Conservation (phyloP, 2,888 invertebrate species). For the Tipula unca region DNA sequence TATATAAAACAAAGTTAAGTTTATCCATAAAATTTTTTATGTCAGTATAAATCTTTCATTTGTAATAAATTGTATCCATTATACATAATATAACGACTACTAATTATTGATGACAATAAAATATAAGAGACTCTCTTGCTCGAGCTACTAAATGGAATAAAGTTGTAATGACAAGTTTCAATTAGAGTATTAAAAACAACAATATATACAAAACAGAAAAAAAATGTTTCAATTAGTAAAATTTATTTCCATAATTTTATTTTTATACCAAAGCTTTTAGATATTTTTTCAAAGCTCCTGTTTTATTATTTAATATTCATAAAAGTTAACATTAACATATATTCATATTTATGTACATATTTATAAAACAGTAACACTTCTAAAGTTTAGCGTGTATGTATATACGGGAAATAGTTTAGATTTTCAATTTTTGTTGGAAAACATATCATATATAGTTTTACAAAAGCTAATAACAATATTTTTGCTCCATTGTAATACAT, state of each 20-base stretch:
- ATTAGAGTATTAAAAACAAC: background rate
- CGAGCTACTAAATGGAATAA: background rate
- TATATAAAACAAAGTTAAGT: too few relatives aligned
- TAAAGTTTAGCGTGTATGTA: background rate
- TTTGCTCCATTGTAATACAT: background rate
- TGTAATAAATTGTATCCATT: too few relatives aligned
- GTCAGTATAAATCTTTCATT: too few relatives aligned
- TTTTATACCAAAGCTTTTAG: background rate
- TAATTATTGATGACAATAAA: too few relatives aligned
- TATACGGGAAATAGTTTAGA: background rate
- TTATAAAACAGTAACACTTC: background rate
- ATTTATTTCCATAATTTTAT: background rate
- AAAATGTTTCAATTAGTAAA: background rate
- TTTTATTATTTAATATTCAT: background rate
- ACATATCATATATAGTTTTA: background rate
- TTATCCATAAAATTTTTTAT: too few relatives aligned
- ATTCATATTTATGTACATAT: background rate
- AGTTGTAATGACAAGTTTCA: background rate
- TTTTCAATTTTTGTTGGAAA: background rate
- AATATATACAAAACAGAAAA: background rate
- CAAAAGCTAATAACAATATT: background rate
- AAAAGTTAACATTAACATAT: background rate
- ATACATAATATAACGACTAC: too few relatives aligned
- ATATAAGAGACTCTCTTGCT: too few relatives aligned
- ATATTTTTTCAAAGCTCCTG: background rate